Evolutionary conservation across 2,888 invertebrate genomes (phyloP).

Genomic region (Choreutis nemorana): DNA sequence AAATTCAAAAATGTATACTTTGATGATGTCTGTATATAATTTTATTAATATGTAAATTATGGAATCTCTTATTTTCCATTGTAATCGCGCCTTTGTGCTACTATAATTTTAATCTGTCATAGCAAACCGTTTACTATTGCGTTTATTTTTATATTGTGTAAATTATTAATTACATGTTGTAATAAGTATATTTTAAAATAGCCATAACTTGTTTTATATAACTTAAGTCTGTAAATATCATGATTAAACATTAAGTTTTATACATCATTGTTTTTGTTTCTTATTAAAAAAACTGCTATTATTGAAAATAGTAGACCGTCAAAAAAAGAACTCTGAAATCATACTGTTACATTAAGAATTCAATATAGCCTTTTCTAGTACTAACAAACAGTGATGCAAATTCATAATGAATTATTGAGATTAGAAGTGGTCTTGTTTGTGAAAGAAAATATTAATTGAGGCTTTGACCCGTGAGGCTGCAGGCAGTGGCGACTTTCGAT

Average conservation of each 20-base stretch:
- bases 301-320: not conserved
- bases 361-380: not conserved
- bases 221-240: conserved; percentile 64
- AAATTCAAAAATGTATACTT: conserved; percentile 53
- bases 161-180: conserved; percentile 63
- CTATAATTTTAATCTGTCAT: conserved; percentile 45
- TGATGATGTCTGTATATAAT: conserved; percentile 48
- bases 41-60: conserved; percentile 50
- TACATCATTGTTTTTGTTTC: conserved; percentile 58
- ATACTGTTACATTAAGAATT: not conserved
- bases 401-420: not conserved
- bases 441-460: conserved; percentile 29
- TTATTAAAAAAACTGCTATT: conserved; percentile 11
- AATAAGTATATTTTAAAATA: conserved; percentile 61
- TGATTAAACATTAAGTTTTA: conserved; percentile 67
- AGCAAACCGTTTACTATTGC: conserved; percentile 57
- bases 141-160: conserved; percentile 58
- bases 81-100: conserved; percentile 46
- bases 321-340: not conserved
- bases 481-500: conserved; percentile 54
- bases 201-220: conserved; percentile 67
- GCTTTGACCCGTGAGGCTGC: conserved; percentile 49
- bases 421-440: not conserved
- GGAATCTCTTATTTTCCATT: conserved; percentile 61
- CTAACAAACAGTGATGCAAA: too few species aligned